Evolutionary conservation across 2,113 vertebrate genomes (phyloP).

Genomic region (Channa maculata): DNA sequence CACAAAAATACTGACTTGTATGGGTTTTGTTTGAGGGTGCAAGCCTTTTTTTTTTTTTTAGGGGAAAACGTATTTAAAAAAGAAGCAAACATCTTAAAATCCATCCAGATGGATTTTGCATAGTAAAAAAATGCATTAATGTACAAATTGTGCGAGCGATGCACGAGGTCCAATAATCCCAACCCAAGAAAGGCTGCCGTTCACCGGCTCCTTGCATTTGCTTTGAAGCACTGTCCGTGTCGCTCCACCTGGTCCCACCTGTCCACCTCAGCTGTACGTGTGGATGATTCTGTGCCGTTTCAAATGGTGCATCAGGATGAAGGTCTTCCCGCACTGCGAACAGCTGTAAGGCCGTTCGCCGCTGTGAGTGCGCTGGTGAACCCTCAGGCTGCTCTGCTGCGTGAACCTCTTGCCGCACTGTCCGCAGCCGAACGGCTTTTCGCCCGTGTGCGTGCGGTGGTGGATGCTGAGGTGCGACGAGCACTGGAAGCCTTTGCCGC

Average conservation of each 20-base stretch:
- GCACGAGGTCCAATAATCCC: not conserved
- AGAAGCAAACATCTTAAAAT: slow-evolving; percentile 27
- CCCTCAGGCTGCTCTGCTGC: slow-evolving; percentile 81
- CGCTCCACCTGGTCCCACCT: not conserved
- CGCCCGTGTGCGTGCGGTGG: slow-evolving; percentile 80
- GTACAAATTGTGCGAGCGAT: slow-evolving; percentile 31
- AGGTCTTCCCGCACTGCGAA: slow-evolving; percentile 79
- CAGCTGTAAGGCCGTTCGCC: slow-evolving; percentile 82
- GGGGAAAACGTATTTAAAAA: slow-evolving; percentile 10
- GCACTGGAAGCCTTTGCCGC: slow-evolving; percentile 80
- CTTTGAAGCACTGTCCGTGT: not conserved
- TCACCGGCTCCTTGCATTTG: slow-evolving; percentile 21
- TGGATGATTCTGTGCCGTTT: slow-evolving; percentile 78
- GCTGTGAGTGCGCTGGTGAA: slow-evolving; percentile 82
- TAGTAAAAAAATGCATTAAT: slow-evolving; percentile 54
- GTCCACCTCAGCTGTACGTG: slow-evolving; percentile 62
- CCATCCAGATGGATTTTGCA: slow-evolving; percentile 55
- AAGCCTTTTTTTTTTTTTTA: slow-evolving; percentile 10
- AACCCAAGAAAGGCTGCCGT: not conserved
- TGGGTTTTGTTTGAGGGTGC: slow-evolving; percentile 20
- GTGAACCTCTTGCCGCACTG: slow-evolving; percentile 81
- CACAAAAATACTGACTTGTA: slow-evolving; percentile 13
- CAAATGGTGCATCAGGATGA: slow-evolving; percentile 80
- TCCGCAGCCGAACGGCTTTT: slow-evolving; percentile 77
- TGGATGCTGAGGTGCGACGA: slow-evolving; percentile 80